Evolutionary conservation across 2,797 vertebrate species (phyloP), one percentile per base, ranked within the genome.

Genomic region (Sebastes hopkinsi): DNA sequence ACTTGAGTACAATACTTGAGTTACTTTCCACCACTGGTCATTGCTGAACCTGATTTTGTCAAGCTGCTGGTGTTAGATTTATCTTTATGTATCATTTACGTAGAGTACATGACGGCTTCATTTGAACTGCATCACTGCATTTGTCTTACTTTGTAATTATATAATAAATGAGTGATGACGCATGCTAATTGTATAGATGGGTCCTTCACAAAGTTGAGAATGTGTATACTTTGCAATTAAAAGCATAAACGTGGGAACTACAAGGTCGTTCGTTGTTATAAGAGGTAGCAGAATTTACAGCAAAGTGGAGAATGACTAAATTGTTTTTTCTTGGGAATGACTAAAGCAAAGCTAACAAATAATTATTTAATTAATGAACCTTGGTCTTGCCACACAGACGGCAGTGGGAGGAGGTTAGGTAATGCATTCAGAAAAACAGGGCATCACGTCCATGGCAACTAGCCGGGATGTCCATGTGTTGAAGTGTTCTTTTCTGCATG

Each of bases 301-400:
- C 54, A 54, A 52, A 30, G 60, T 27, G 25, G 18, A 20, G 22
- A 75, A 56, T 81, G 69, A 80, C 77, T 73, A 56, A 83, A 67
- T 30, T 71, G 46, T 54, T 82, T 78, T 81, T 64, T 65, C 65
- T 46, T 10, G 64, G 54, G 14, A 64, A 38, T 79, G 75, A 85
- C 74, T 81, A 64, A 81, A 82, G 36, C 75, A 73, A 72, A 77
- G 62, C 36, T n/a, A 23, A 34, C 6, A 65, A 64, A 50, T 68
- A 29, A 72, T 55, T 13, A 34, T 79, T 78, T 62, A 34, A 79
- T 84, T 67, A 64, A 20, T 70, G 34, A 69, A 32, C 50, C 34
- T 54, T 70, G 25, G 4, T 75, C 8, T 56, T 52, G 13, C 29
- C 50, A 54, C 82, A 76, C 76, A 89, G 58, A 46, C 10, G 38